phyloP scores from a whole-genome alignment of 2,797 vertebrate species.

The Amblyraja radiata region DNA sequence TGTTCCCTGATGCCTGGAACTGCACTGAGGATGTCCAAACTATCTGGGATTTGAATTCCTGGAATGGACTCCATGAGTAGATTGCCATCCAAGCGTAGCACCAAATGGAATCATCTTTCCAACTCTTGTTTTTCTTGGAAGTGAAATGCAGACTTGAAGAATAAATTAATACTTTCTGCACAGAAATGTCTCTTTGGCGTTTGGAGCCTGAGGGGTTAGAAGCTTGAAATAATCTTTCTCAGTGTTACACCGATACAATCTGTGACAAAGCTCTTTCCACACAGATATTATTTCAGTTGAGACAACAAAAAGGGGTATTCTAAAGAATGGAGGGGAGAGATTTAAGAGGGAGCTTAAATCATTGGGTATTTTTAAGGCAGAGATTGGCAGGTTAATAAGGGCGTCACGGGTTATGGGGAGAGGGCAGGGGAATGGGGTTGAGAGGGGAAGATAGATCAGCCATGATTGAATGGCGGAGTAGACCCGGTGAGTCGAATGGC shows the following conservation, averaged over 20 bases:
- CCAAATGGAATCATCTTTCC: not conserved
- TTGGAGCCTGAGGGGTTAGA: not conserved
- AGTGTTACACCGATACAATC: not conserved
- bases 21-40: no score
- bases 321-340: no score
- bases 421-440: not conserved
- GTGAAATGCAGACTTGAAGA: not conserved
- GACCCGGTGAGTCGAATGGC: not conserved
- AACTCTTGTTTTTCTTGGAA: slow-evolving; percentile 19
- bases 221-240: not conserved
- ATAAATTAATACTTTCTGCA: slow-evolving; percentile 19
- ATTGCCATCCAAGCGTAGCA: not conserved
- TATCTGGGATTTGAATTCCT: not conserved
- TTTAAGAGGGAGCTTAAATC: no score
- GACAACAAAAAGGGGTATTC: no score
- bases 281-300: not conserved
- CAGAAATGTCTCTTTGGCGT: not conserved
- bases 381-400: no score
- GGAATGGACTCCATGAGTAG: not conserved
- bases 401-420: no score
- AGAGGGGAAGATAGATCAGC: not conserved
- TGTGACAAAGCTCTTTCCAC: not conserved
- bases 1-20: no score
- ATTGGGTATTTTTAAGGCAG: no score
- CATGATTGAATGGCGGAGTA: not conserved